Conservation (phyloP, 1,140 invertebrate genomes). For the Contarinia nasturtii region DNA sequence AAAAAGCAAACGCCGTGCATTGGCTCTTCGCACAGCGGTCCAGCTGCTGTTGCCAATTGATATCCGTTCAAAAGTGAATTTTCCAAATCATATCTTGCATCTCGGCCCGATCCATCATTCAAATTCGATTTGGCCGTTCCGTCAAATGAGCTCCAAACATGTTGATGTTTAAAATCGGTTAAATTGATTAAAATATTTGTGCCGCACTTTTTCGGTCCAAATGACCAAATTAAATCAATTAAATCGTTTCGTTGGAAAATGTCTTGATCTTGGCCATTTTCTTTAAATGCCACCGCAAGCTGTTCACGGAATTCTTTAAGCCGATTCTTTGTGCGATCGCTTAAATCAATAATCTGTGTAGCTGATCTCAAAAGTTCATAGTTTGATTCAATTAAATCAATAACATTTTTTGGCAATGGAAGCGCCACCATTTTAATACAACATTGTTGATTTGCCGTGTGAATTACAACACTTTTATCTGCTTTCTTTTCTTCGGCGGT, state of each 20-base stretch:
- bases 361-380: constrained; percentile 30
- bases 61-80: constrained; percentile 85
- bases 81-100: constrained; percentile 39
- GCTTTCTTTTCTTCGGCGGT: constrained; percentile 28
- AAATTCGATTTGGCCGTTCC: constrained; percentile 2
- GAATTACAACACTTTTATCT: constrained; percentile 35
- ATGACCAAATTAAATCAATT: constrained; percentile 66
- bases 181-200: constrained; percentile 76
- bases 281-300: not conserved
- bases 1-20: constrained; percentile 88
- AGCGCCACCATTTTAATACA: constrained; percentile 57
- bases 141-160: constrained; percentile 14
- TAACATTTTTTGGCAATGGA: constrained; percentile 57
- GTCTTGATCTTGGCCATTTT: not conserved
- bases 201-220: constrained; percentile 76
- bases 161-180: constrained; percentile 27
- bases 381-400: constrained; percentile 35
- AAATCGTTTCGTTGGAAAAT: not conserved
- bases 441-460: constrained; percentile 51
- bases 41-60: constrained; percentile 73
- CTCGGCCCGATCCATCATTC: constrained; percentile 11
- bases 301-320: not conserved
- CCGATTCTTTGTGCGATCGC: constrained; percentile 3
- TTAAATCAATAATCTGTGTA: constrained; percentile 15
- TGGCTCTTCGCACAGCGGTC: constrained; percentile 88